A percentile compares a stretch with the other conserved stretches of the same genome.
These are phyloP conservation scores for Sciurus vulgaris DNA, from an alignment of 2,797 vertebrate genomes.

Conservation along the genomic window DNA sequence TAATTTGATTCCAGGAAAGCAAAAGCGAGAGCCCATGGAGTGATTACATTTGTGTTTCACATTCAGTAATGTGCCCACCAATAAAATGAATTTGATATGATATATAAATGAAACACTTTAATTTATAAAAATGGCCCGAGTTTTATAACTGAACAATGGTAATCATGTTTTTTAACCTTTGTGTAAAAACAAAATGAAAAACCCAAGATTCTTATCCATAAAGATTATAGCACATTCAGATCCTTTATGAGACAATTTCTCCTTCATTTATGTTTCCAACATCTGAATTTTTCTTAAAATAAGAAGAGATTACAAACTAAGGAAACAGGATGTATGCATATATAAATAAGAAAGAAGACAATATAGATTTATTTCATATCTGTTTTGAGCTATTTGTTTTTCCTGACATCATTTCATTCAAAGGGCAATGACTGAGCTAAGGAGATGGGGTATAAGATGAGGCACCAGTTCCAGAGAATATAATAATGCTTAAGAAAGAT, in stretches of 20 bases:
- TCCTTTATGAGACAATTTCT: not conserved
- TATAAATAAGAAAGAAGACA: not conserved
- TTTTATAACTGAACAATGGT: not conserved
- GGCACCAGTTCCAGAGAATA: not conserved
- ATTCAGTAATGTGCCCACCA: not conserved
- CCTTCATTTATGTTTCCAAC: not conserved
- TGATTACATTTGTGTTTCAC: not conserved
- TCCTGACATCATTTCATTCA: not conserved
- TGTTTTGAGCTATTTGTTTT: not conserved
- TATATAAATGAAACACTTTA: not conserved
- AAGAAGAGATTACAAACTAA: not conserved
- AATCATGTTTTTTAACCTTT: not conserved
- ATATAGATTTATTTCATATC: not conserved
- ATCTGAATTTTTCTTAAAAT: not conserved
- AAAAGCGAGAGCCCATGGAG: not conserved
- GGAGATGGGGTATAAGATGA: not conserved
- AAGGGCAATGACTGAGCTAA: not conserved
- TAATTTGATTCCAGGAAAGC: not conserved
- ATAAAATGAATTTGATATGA: not conserved
- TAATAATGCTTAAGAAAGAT: not conserved
- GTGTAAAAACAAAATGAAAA: not conserved
- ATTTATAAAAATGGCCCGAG: not conserved
- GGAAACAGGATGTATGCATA: not conserved
- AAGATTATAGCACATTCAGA: not conserved
- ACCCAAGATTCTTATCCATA: not conserved